Evolutionary conservation across 2,797 vertebrate species (phyloP).

Genomic region (Babyrousa celebensis): DNA sequence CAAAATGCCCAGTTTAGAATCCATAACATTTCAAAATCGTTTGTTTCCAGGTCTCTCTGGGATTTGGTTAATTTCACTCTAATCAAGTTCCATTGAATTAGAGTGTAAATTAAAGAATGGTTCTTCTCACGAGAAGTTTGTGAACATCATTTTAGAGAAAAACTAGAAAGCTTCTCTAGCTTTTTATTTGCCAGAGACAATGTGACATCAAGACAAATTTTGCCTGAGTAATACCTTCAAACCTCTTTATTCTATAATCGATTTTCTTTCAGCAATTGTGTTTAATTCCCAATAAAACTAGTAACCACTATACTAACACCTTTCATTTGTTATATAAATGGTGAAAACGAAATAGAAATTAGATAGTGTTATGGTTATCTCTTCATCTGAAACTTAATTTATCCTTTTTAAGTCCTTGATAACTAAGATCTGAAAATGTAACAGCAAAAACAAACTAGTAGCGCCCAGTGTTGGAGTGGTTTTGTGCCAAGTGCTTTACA

Average conservation of each 20-base stretch:
- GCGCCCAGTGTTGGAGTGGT: not conserved
- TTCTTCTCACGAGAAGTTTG: conserved; percentile 60
- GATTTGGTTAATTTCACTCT: conserved; percentile 71
- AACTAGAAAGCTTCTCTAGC: conserved; percentile 5
- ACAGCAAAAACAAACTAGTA: not conserved
- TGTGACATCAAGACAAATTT: not conserved
- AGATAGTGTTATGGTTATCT: conserved; percentile 24
- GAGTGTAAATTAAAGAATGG: conserved; percentile 75
- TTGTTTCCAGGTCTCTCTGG: conserved; percentile 60
- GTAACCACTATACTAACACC: not conserved
- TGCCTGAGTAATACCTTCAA: conserved; percentile 19
- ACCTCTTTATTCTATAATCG: not conserved
- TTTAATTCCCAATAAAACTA: not conserved
- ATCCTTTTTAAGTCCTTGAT: not conserved
- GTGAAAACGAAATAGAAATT: conserved; percentile 6
- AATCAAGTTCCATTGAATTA: conserved; percentile 70
- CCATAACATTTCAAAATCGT: conserved; percentile 72
- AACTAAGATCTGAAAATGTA: conserved; percentile 21
- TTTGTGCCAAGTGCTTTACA: not conserved
- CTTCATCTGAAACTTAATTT: conserved; percentile 64
- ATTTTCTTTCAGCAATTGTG: not conserved
- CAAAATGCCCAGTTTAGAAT: conserved; percentile 71
- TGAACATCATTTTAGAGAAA: conserved; percentile 61
- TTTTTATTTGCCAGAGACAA: conserved; percentile 53
- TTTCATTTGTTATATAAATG: not conserved